These are phyloP conservation scores for Willowsia nigromaculata DNA, from an alignment of 2,888 invertebrate genomes.

Conservation along the genomic window DNA sequence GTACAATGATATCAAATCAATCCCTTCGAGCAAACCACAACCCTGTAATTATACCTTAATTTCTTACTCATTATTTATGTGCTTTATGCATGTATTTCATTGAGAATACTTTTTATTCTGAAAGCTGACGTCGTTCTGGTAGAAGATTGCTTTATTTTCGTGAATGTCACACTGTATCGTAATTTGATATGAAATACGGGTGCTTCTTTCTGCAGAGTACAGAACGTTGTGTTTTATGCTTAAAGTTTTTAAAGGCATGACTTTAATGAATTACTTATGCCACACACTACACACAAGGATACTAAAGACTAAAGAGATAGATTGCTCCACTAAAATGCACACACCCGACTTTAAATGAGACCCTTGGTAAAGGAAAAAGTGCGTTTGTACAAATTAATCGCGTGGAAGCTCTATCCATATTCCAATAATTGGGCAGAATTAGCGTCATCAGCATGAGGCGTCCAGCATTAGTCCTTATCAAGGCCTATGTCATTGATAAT, in stretches of 20 bases:
- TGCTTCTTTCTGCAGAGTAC: neutral
- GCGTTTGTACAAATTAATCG: neutral
- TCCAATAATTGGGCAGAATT: conserved; percentile 14
- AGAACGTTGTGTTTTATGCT: neutral
- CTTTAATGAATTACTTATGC: neutral
- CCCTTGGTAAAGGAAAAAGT: neutral
- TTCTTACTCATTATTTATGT: conserved; percentile 28
- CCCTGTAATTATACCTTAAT: conserved; percentile 38
- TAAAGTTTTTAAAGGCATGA: neutral
- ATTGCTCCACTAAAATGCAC: neutral
- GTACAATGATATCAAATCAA: conserved; percentile 23
- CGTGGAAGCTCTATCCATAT: neutral
- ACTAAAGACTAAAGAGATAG: neutral
- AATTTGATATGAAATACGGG: conserved; percentile 1
- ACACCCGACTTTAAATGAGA: neutral
- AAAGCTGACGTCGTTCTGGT: neutral
- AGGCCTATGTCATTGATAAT: neutral
- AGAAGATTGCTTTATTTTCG: neutral
- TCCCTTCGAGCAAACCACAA: conserved; percentile 26
- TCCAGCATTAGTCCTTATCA: neutral
- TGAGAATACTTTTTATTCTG: neutral
- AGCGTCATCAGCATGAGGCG: neutral
- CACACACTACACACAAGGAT: neutral
- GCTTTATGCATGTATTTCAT: neutral
- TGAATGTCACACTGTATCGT: neutral